Conservation (phyloP, 2,113 vertebrate species). For the Callaeas wilsoni region DNA sequence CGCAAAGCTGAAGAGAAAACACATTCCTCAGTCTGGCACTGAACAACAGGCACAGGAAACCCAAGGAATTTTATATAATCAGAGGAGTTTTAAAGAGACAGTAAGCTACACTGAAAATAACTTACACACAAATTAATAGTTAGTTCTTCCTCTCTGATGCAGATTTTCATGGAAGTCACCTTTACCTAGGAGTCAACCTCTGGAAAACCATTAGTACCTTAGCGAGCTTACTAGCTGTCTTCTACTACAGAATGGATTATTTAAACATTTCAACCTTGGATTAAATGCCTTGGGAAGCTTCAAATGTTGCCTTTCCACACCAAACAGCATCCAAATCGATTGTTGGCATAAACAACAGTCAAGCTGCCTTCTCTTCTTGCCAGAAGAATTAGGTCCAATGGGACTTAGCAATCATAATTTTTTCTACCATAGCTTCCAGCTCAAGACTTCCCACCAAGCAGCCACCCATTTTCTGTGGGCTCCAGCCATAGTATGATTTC, state of each 20-base stretch:
- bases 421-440: not conserved
- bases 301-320: not conserved
- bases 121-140: not conserved
- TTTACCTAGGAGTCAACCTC: not conserved
- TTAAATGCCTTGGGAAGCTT: not conserved
- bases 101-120: not conserved
- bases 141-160: not conserved
- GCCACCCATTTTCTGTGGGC: not conserved
- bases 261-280: not conserved
- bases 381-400: not conserved
- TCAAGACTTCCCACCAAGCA: not conserved
- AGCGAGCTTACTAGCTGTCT: not conserved
- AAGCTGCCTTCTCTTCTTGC: not conserved
- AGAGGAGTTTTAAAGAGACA: not conserved
- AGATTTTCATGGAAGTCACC: not conserved
- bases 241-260: not conserved
- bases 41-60: not conserved
- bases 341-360: conserved; percentile 28
- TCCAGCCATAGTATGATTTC: not conserved
- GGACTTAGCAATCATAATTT: not conserved
- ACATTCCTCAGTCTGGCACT: not conserved
- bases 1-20: not conserved
- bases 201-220: not conserved
- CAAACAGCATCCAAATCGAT: not conserved
- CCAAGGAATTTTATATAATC: not conserved